Conservation (phyloP, 2,113 vertebrate genomes). For the Ceratotherium simum region DNA sequence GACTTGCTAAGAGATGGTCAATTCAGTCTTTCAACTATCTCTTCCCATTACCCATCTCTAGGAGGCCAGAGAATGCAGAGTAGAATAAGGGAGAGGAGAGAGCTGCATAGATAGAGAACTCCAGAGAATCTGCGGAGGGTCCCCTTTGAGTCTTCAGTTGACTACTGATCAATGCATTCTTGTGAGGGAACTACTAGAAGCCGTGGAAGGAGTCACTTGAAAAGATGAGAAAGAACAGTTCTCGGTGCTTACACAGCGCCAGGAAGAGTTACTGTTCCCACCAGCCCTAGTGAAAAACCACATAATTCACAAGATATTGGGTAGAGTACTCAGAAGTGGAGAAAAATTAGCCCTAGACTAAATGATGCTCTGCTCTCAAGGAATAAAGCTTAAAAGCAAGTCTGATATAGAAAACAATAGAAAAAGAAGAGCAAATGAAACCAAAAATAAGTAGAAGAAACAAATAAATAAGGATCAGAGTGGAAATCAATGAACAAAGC, state of each 20-base stretch:
- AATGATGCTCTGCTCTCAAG: neutral
- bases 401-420: neutral
- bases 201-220: neutral
- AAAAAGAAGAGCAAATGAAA: neutral
- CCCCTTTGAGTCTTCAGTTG: neutral
- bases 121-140: neutral
- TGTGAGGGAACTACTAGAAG: neutral
- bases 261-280: neutral
- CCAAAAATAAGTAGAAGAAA: neutral
- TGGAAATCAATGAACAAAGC: neutral
- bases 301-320: neutral
- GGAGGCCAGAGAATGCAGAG: neutral
- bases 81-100: neutral
- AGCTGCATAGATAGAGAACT: neutral
- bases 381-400: conserved; percentile 9
- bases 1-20: neutral
- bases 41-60: neutral
- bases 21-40: neutral
- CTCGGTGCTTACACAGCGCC: neutral
- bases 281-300: neutral
- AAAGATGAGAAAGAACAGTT: neutral
- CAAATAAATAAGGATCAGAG: conserved; percentile 23
- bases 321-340: neutral
- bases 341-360: neutral
- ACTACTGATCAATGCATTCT: neutral